Evolutionary conservation across 2,888 invertebrate genomes (phyloP), one percentile per base, ranked within the genome.

Genomic region (Cloeon dipterum): DNA sequence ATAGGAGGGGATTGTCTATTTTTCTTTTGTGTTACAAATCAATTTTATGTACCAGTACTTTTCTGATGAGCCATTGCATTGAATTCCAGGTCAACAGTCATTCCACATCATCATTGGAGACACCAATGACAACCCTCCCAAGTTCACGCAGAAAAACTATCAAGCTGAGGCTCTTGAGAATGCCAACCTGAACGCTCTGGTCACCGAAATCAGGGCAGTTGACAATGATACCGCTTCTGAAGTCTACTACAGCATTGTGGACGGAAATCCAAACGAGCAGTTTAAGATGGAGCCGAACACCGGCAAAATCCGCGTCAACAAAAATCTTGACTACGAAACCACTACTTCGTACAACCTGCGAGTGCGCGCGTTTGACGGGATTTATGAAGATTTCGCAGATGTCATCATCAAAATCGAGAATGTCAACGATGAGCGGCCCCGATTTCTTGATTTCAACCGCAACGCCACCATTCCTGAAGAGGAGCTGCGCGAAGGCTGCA

Each of bases 91-190:
- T 3, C 70, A 75, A 46, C 83, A 85, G 56, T 76, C 76, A 37
- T 85, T 91, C 51, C 68, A 77, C 45, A 86, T 94, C 47, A 77
- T 76, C 50, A 89, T 96, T 32, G 86, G 83, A 17, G 96, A 96
- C 58, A 83, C 83, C 52, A 96, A 96, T 55, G 96, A 96, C 56
- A 94, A 96, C 55, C 69, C 74, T 16, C 96, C 96, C 0, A 70
- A 70, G 47, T 96, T 96, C 53, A 74, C 74, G n/a, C 66, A 77
- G 50, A 57, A 65, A 1, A 63, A 69, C 5, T 83, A 82, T 52
- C 62, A 72, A 14, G 77, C 78, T 0, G 72, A 74, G 46, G 69
- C 73, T 36, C 68, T 83, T 44, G 93, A 91, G 58, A 75, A 82
- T 54, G 75, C 81, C 3, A 83, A 89, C 52, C 69, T 73, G 18